Evolutionary conservation across 2,888 invertebrate species (phyloP).

Genomic region (Amphipoea lucens): DNA sequence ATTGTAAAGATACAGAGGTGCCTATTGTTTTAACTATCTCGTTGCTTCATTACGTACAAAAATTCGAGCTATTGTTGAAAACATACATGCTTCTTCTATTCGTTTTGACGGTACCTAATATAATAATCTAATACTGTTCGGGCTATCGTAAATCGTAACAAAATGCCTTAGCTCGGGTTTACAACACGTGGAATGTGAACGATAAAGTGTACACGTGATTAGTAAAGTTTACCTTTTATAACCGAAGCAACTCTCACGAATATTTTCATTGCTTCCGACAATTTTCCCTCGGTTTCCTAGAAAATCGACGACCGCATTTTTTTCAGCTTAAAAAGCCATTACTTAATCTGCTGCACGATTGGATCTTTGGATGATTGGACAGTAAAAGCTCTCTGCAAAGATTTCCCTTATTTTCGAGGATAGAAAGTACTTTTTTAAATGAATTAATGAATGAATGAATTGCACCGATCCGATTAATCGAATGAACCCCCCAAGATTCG

Average conservation of each 20-base stretch:
- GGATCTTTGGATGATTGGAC: neutral
- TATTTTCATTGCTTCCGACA: slow-evolving; percentile 7
- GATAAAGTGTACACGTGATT: slow-evolving; percentile 51
- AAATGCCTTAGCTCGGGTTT: slow-evolving; percentile 3
- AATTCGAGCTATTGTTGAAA: too few species aligned
- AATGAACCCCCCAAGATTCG: too few species aligned
- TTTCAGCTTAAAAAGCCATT: too few species aligned
- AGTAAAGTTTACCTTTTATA: slow-evolving; percentile 13
- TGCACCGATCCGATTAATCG: too few species aligned
- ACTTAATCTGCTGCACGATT: neutral
- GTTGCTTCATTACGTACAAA: too few species aligned
- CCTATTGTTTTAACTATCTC: too few species aligned
- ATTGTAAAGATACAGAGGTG: too few species aligned
- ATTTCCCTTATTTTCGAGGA: neutral
- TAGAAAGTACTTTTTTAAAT: neutral
- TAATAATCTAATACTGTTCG: too few species aligned
- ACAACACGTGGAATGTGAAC: slow-evolving; percentile 41
- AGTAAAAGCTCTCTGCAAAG: neutral
- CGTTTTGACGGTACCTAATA: too few species aligned
- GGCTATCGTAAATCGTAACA: neutral
- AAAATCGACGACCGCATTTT: neutral
- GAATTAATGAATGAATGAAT: too few species aligned
- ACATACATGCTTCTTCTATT: too few species aligned
- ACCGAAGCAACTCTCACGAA: slow-evolving; percentile 9
- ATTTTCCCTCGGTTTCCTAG: neutral